Conservation (phyloP, 2,113 vertebrate genomes). For the Misgurnus mizolepis region DNA sequence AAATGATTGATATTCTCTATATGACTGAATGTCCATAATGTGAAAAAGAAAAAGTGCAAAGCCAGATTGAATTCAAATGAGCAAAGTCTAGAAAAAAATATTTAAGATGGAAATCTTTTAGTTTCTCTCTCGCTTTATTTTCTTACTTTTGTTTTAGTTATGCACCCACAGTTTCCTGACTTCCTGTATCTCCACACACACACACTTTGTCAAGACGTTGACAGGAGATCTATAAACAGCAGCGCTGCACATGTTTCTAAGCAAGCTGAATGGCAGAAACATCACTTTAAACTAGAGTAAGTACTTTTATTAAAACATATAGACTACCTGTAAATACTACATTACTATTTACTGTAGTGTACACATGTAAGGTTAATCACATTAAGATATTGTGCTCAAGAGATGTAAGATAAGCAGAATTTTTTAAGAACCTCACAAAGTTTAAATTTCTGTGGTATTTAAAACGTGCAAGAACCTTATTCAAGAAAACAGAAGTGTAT, state of each 20-base stretch:
- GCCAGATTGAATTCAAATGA: neutral
- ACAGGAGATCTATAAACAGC: neutral
- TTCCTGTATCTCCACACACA: conserved; percentile 58
- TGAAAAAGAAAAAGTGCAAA: neutral
- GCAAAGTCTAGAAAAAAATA: neutral
- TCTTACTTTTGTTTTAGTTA: neutral
- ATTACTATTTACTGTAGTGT: neutral
- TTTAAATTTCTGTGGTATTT: too few species aligned
- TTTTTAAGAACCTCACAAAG: too few species aligned
- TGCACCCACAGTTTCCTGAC: conserved; percentile 35
- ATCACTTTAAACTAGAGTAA: conserved; percentile 7
- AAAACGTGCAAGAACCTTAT: too few species aligned
- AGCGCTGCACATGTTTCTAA: neutral
- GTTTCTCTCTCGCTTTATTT: conserved; percentile 19
- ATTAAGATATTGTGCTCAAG: neutral
- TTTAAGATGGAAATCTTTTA: neutral
- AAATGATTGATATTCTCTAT: neutral
- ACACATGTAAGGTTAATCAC: neutral
- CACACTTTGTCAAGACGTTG: neutral
- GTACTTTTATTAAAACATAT: neutral
- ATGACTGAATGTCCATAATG: neutral
- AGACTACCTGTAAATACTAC: neutral
- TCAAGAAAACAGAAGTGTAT: too few species aligned
- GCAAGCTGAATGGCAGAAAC: neutral
- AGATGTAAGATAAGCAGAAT: too few species aligned